Conservation (phyloP, 2,797 vertebrate genomes). For the Platyrinchus mystaceus region DNA sequence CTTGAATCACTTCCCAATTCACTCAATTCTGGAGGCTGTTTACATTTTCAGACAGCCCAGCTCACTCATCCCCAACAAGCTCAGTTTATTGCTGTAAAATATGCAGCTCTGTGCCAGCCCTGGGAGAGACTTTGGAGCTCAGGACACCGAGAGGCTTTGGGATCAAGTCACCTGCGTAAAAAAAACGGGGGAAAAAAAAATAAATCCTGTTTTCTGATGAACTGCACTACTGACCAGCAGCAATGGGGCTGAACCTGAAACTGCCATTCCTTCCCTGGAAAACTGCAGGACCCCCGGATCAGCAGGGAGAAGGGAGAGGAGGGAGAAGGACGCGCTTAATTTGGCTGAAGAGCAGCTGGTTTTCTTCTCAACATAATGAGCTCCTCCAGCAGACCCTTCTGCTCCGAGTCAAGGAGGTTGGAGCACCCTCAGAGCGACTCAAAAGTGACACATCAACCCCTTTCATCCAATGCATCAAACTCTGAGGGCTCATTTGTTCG, state of each 20-base stretch:
- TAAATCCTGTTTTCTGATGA: not conserved
- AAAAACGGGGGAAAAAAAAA: accelerated
- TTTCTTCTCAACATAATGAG: not conserved
- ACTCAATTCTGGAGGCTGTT: not conserved
- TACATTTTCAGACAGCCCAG: not conserved
- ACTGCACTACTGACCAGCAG: not conserved
- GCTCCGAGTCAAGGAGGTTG: not conserved
- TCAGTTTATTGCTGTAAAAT: not conserved
- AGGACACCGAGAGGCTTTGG: not conserved
- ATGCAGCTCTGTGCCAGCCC: not conserved
- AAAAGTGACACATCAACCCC: not conserved
- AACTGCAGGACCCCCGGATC: not conserved
- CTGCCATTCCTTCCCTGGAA: not conserved
- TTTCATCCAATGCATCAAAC: not conserved
- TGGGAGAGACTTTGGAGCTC: accelerated
- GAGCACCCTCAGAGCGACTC: not conserved
- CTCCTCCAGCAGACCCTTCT: constrained; percentile 11
- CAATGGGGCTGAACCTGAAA: not conserved
- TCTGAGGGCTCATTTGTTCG: not conserved
- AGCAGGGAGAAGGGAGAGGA: not conserved
- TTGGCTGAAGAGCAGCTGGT: not conserved
- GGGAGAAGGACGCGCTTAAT: not conserved
- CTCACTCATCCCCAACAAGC: not conserved
- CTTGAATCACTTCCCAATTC: not conserved
- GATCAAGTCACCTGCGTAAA: not conserved